These are phyloP conservation scores for Dinoponera quadriceps DNA, from an alignment of 1,140 invertebrate genomes.

Conservation along the genomic window DNA sequence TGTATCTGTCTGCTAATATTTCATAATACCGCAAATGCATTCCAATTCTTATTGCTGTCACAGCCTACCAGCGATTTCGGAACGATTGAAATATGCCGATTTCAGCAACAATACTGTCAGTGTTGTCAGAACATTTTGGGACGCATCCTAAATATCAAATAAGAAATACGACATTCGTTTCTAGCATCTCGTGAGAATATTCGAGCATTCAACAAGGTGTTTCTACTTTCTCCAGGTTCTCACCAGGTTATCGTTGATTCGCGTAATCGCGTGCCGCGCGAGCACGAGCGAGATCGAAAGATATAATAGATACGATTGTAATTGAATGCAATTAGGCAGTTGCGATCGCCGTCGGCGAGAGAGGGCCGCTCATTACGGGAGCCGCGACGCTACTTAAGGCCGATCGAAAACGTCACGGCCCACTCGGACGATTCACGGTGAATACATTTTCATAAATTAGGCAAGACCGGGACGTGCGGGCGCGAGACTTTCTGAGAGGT, in stretches of 20 bases:
- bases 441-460: conserved; percentile 78
- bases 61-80: too few species aligned
- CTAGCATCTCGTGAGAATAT: too few species aligned
- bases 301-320: conserved; percentile 41
- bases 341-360: conserved; percentile 7
- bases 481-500: conserved; percentile 48
- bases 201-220: too few species aligned
- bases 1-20: too few species aligned
- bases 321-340: conserved; percentile 45
- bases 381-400: conserved; percentile 35
- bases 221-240: too few species aligned
- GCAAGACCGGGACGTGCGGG: conserved; percentile 8
- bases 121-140: too few species aligned
- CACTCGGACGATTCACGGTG: conserved; percentile 53
- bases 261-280: conserved; percentile 23
- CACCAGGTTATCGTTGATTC: background rate
- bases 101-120: too few species aligned
- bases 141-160: too few species aligned
- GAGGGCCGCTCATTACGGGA: conserved; percentile 41
- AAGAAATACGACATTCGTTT: too few species aligned
- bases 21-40: too few species aligned
- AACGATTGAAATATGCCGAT: too few species aligned
- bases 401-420: conserved; percentile 46
- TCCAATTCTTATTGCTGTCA: too few species aligned
- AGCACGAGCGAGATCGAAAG: background rate